Evolutionary conservation across 2,113 vertebrate species (phyloP).

Genomic region (Ploceus nigricollis): DNA sequence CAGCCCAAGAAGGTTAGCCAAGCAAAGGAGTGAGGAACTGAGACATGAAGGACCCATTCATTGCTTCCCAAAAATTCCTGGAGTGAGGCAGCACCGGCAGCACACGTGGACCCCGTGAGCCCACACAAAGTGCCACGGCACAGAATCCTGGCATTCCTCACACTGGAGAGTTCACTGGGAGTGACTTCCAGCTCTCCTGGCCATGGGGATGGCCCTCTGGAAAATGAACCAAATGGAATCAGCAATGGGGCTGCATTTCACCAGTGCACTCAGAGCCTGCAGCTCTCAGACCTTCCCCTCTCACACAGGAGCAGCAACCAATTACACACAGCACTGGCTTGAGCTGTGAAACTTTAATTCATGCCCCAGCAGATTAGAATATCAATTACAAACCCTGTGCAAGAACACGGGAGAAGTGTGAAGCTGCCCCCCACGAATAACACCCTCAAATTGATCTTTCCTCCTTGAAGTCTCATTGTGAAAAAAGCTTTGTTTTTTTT

Average conservation of each 20-base stretch:
- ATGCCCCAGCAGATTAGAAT: background rate
- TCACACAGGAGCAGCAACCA: background rate
- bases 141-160: background rate
- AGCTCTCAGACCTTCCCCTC: background rate
- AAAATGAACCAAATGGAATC: background rate
- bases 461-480: background rate
- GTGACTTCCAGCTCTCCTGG: background rate
- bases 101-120: fast-evolving
- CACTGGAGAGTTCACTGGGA: background rate
- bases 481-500: background rate
- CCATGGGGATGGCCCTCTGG: background rate
- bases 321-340: background rate
- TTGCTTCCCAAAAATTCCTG: background rate
- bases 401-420: background rate
- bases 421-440: background rate
- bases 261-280: background rate
- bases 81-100: background rate
- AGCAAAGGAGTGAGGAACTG: background rate
- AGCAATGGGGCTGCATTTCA: background rate
- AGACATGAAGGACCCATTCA: background rate
- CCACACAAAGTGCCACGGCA: fast-evolving
- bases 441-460: background rate
- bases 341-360: background rate
- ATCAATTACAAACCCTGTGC: background rate
- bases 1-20: background rate